Percentiles rank a stretch among this genome's conserved stretches.
Conservation (phyloP, 2,113 vertebrate genomes). For the Scatophagus argus region DNA sequence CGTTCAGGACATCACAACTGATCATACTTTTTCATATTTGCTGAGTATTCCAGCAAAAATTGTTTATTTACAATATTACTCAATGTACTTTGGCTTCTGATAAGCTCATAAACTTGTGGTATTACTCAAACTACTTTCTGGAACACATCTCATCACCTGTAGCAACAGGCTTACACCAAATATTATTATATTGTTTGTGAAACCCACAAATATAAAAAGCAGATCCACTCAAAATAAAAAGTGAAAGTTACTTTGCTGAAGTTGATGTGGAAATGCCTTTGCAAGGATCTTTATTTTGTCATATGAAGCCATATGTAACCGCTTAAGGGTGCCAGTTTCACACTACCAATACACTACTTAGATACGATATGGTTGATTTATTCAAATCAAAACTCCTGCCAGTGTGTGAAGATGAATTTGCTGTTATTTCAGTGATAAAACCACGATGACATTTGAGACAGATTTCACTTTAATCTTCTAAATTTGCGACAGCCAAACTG, state of each 20-base stretch:
- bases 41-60: too few species aligned
- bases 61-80: not conserved
- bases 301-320: not conserved
- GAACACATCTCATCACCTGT: not conserved
- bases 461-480: constrained; percentile 52
- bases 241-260: not conserved
- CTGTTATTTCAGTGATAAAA: constrained; percentile 22
- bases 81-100: not conserved
- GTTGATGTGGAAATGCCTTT: not conserved
- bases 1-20: not conserved
- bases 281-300: not conserved
- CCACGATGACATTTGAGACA: constrained; percentile 35
- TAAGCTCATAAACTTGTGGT: not conserved
- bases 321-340: not conserved
- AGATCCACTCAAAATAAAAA: not conserved
- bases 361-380: too few species aligned
- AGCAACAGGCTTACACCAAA: not conserved
- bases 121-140: not conserved
- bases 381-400: not conserved
- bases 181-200: not conserved
- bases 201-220: not conserved
- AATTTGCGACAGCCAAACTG: constrained; percentile 41
- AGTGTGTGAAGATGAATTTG: constrained; percentile 10
- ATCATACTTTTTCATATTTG: not conserved
- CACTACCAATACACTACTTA: too few species aligned